Conservation (phyloP, 2,888 invertebrate genomes). For the Sesia bembeciformis region DNA sequence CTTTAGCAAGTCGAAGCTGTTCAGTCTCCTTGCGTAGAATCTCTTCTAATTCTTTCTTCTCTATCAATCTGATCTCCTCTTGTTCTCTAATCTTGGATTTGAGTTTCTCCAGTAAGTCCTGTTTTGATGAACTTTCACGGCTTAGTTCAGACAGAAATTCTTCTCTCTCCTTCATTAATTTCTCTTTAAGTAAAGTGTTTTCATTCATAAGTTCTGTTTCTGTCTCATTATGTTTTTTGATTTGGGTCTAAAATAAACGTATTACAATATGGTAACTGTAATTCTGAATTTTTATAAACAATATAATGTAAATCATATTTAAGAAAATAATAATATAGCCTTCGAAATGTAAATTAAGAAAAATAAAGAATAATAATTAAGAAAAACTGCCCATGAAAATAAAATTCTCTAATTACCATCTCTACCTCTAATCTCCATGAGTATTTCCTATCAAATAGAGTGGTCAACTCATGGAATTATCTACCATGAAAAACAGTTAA, state of each 20-base stretch:
- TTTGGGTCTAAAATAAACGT: slow-evolving; percentile 40
- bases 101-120: slow-evolving; percentile 63
- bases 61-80: slow-evolving; percentile 53
- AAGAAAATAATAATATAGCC: not conserved
- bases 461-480: too few species aligned
- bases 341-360: too few species aligned
- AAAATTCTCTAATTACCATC: too few species aligned
- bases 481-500: too few species aligned
- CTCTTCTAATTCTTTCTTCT: slow-evolving; percentile 49
- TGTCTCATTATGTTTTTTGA: slow-evolving; percentile 46
- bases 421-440: too few species aligned
- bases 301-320: not conserved
- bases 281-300: not conserved
- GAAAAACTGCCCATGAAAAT: too few species aligned
- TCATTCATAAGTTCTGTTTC: slow-evolving; percentile 58
- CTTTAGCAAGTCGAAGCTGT: slow-evolving; percentile 50
- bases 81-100: slow-evolving; percentile 62
- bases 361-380: too few species aligned
- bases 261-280: not conserved
- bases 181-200: slow-evolving; percentile 58
- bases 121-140: slow-evolving; percentile 67
- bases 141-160: slow-evolving; percentile 63
- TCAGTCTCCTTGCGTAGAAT: slow-evolving; percentile 52
- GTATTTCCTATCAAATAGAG: too few species aligned
- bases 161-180: slow-evolving; percentile 60